These are phyloP conservation scores for Lamellibrachia luymesi DNA, from an alignment of 1,140 invertebrate species.

Conservation along the genomic window DNA sequence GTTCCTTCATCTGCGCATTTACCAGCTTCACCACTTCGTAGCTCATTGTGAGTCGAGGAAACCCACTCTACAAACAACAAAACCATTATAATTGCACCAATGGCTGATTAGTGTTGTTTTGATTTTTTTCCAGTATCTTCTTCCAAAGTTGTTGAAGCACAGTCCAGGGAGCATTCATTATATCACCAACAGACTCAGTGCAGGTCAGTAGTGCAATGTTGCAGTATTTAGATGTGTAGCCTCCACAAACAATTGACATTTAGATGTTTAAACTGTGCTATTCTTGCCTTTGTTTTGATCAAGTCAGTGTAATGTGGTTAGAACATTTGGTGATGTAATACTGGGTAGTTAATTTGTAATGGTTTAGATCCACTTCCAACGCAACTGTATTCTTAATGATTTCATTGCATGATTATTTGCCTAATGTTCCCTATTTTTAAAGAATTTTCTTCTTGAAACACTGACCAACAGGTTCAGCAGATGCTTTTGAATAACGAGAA, in stretches of 20 bases:
- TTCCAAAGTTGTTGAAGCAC: constrained; percentile 45
- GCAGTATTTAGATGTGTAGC: background rate
- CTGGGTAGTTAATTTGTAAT: too few species aligned
- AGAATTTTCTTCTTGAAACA: background rate
- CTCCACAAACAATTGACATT: background rate
- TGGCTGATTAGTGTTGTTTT: background rate
- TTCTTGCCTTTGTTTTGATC: too few species aligned
- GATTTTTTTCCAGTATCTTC: constrained; percentile 43
- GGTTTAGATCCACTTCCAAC: too few species aligned
- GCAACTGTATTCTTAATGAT: background rate
- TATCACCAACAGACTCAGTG: background rate
- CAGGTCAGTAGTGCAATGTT: background rate
- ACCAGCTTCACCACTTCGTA: too few species aligned
- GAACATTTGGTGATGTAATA: too few species aligned
- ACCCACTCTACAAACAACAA: too few species aligned
- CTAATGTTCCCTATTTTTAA: background rate
- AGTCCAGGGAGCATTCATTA: constrained; percentile 31
- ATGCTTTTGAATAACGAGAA: background rate
- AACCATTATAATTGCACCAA: background rate
- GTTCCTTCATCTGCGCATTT: too few species aligned
- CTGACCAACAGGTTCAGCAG: too few species aligned
- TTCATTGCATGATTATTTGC: background rate
- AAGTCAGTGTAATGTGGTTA: too few species aligned
- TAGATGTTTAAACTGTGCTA: too few species aligned
- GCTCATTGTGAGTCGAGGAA: too few species aligned